A percentile compares a stretch with the other conserved stretches of the same genome.
Evolutionary conservation across 2,797 vertebrate species (phyloP).

Genomic region (Typhlichthys eigenmanni): DNA sequence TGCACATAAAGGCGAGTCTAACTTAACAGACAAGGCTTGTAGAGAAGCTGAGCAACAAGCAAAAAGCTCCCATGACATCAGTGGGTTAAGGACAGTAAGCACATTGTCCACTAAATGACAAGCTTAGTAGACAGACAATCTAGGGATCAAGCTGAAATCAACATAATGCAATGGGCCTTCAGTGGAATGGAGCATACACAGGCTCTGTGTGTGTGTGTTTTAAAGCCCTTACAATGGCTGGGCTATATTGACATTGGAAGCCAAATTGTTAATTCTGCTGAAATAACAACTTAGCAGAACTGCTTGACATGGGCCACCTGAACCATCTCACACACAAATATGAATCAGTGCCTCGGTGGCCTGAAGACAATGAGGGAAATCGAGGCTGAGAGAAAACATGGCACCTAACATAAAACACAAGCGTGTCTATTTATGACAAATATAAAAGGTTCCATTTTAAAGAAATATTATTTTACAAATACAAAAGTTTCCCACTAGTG

Average conservation of each 20-base stretch:
- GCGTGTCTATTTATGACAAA: no score
- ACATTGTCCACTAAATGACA: constrained; percentile 55
- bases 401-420: no score
- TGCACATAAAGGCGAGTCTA: constrained; percentile 60
- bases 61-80: constrained; percentile 52
- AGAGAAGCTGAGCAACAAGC: constrained; percentile 43
- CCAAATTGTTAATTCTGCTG: not conserved
- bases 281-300: not conserved
- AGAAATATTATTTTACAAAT: no score
- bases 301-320: no score
- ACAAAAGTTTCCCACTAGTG: no score
- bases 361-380: not conserved
- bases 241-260: not conserved
- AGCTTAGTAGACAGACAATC: constrained; percentile 38
- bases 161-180: constrained; percentile 17
- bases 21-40: constrained; percentile 47
- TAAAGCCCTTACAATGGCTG: not conserved
- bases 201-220: constrained; percentile 26
- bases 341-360: no score
- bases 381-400: not conserved
- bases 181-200: constrained; percentile 12
- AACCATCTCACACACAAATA: no score
- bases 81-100: constrained; percentile 34
- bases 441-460: no score
- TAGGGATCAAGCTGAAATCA: constrained; percentile 24